phyloP scores from a whole-genome alignment of 2,888 invertebrate genomes.

The Nesidiocoris tenuis region DNA sequence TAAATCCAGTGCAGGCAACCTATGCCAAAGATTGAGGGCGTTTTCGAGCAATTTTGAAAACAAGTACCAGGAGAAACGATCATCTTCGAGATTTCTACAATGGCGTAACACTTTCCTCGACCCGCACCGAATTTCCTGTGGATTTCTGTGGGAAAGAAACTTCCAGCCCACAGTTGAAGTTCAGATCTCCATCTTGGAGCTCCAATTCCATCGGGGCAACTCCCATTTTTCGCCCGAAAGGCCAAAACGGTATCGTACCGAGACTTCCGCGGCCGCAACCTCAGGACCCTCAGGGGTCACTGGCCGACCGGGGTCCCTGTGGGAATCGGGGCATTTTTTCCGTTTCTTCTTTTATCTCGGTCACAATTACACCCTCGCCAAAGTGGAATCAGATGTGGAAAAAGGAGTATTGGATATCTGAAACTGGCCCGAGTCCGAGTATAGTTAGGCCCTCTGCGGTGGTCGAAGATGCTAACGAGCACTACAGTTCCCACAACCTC shows the following conservation, averaged over 20 bases:
- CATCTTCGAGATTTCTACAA: too few species aligned
- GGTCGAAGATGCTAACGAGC: slow-evolving; percentile 4
- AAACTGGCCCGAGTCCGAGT: neutral
- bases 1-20: too few species aligned
- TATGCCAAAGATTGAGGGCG: too few species aligned
- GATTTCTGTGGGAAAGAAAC: too few species aligned
- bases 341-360: neutral
- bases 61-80: too few species aligned
- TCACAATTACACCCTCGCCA: slow-evolving; percentile 38
- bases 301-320: slow-evolving; percentile 25
- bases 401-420: slow-evolving; percentile 9
- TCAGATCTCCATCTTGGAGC: neutral
- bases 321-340: slow-evolving; percentile 32
- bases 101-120: too few species aligned
- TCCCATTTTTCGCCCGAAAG: neutral
- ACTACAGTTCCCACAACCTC: neutral
- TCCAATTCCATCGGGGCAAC: neutral
- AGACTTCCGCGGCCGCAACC: neutral
- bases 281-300: slow-evolving; percentile 16
- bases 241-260: neutral
- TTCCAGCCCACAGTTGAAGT: too few species aligned
- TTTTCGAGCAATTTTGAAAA: too few species aligned
- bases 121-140: too few species aligned
- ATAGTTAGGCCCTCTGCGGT: too few species aligned
- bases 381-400: neutral